A percentile compares a stretch with the other conserved stretches of the same genome.
These are phyloP conservation scores for Sesia bembeciformis DNA, from an alignment of 2,888 invertebrate species.

Conservation along the genomic window DNA sequence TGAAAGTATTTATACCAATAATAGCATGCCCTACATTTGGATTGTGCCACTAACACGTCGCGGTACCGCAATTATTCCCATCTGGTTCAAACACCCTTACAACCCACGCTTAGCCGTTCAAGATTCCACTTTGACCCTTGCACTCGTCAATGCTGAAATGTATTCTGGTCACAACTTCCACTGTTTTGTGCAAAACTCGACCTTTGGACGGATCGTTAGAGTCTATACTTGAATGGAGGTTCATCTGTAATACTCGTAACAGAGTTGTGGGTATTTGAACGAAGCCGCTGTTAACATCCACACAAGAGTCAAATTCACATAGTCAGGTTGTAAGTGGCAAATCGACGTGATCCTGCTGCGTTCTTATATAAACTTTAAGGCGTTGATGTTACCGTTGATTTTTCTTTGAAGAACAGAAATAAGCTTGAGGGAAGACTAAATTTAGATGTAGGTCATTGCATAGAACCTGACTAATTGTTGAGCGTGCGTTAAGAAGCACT, in stretches of 20 bases:
- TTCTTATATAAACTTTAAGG: not conserved
- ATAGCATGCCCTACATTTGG: too few species aligned
- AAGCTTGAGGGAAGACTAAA: conserved; percentile 3
- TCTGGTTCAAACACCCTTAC: not conserved
- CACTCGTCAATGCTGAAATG: conserved; percentile 16
- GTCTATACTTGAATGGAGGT: not conserved
- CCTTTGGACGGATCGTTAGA: not conserved
- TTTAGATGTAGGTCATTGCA: conserved; percentile 6
- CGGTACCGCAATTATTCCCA: not conserved
- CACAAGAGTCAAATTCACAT: not conserved
- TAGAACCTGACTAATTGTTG: conserved; percentile 3
- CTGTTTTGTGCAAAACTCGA: not conserved
- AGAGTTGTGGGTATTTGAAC: not conserved
- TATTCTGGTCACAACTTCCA: not conserved
- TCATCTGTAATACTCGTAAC: not conserved
- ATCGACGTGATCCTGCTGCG: not conserved
- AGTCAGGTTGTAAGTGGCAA: not conserved
- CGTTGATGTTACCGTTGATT: not conserved
- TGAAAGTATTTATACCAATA: too few species aligned
- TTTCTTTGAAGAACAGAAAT: not conserved
- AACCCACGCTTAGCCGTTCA: not conserved
- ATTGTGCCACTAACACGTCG: too few species aligned
- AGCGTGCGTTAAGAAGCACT: conserved; percentile 4
- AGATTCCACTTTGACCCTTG: conserved; percentile 17
- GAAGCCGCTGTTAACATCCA: not conserved